Conservation (phyloP, 1,140 invertebrate species). For the Glossosoma conforme region DNA sequence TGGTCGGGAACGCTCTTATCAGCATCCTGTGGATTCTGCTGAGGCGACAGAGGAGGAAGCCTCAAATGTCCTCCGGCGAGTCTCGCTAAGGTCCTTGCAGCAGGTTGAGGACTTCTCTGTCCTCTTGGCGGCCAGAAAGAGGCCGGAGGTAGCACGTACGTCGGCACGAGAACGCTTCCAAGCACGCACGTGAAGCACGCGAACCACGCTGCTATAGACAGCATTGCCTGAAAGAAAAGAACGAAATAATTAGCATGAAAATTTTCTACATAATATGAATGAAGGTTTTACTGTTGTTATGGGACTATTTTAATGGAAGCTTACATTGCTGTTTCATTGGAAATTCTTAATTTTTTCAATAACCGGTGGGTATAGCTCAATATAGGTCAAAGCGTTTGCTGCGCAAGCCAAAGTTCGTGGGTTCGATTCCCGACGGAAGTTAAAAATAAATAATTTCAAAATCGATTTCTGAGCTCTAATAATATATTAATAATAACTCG, state of each 20-base stretch:
- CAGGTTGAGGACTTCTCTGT: constrained; percentile 42
- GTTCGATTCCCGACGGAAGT: too few species aligned
- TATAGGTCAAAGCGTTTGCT: too few species aligned
- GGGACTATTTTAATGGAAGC: too few species aligned
- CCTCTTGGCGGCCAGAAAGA: constrained; percentile 43
- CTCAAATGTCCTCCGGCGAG: constrained; percentile 60
- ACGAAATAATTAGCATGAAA: too few species aligned
- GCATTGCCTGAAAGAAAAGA: constrained; percentile 20
- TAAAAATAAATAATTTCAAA: too few species aligned
- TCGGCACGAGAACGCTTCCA: constrained; percentile 46
- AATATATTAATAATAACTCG: too few species aligned
- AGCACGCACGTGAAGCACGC: constrained; percentile 28
- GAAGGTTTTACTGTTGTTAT: too few species aligned
- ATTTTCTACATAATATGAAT: not conserved
- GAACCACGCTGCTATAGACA: constrained; percentile 4
- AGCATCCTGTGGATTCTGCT: constrained; percentile 37
- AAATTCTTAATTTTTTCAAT: too few species aligned
- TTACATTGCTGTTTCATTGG: too few species aligned
- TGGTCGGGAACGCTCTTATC: constrained; percentile 40
- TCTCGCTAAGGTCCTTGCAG: constrained; percentile 51
- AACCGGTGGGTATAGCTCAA: too few species aligned
- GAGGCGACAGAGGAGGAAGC: constrained; percentile 33
- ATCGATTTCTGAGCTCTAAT: too few species aligned
- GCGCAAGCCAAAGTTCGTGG: too few species aligned
- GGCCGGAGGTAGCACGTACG: constrained; percentile 49